Evolutionary conservation across 2,113 vertebrate species (phyloP), one percentile per base, ranked within the genome.

Genomic region (Tretioscincus oriximinensis): DNA sequence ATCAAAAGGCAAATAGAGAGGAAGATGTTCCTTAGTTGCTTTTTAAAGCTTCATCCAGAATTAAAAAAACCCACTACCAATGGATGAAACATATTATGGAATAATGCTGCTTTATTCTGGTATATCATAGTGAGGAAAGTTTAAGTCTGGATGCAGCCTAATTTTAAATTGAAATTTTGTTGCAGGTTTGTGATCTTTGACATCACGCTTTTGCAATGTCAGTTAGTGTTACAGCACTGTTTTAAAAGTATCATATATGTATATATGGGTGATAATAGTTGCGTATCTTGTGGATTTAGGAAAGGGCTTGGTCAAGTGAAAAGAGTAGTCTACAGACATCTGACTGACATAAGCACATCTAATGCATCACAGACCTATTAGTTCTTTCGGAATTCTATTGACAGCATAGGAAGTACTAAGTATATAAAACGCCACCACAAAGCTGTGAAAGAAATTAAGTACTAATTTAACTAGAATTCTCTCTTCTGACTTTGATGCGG

Each of bases 231-330:
- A 6, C 47, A 49, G 47, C 47, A 49, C 10, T 49, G 47, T 49
- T 49, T 49, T 49, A 49, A 49, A 49, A 10, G 6, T 88, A 93
- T 69, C n/a, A n/a, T n/a, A n/a, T n/a, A 85, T 58, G 81, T 78
- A 87, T 81, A 71, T 87, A 76, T 64, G 80, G 60, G 64, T 73
- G 81, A 63, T 87, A 73, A 64, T 83, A 76, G 47, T 60, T 11
- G n/a, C 79, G 66, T 81, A 88, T 78, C 78, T 84, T 86, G 71
- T n/a, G 60, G 77, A 86, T 84, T 87, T 78, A 54, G 86, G 74
- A 83, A 41, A 75, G 67, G 78, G 87, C 90, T 81, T 83, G 65
- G 41, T 77, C 65, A 84, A 83, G 60, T 41, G 29, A 1, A 9
- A 1, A 0, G 77, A 88, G 75, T 71, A 85, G 82, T 63, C 85